Conservation (phyloP, 2,113 vertebrate species). For the Poecilia latipinna region DNA sequence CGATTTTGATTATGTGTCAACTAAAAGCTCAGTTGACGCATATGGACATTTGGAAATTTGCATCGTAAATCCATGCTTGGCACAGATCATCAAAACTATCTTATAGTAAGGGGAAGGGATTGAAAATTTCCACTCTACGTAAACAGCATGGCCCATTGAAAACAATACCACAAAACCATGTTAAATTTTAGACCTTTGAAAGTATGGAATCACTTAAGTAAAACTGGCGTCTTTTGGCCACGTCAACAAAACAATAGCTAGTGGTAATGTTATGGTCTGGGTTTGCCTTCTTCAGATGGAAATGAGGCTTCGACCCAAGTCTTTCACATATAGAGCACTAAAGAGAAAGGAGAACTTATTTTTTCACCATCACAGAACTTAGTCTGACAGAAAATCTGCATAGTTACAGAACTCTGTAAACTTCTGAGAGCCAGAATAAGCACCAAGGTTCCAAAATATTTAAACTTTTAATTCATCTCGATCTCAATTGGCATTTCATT, state of each 20-base stretch:
- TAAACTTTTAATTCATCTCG: not conserved
- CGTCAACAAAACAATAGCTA: not conserved
- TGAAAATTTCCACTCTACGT: no score
- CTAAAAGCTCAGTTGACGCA: not conserved
- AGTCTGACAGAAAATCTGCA: no score
- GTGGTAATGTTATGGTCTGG: not conserved
- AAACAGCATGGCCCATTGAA: not conserved
- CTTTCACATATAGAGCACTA: not conserved
- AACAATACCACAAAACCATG: not conserved
- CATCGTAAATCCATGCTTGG: no score
- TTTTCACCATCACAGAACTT: no score
- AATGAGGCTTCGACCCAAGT: not conserved
- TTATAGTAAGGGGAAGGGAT: not conserved
- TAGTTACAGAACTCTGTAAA: not conserved
- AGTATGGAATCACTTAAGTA: no score
- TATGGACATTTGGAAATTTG: not conserved
- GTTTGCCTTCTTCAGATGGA: not conserved
- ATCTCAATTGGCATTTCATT: constrained; percentile 29
- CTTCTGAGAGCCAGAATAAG: not conserved
- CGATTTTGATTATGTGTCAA: no score
- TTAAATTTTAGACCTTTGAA: no score
- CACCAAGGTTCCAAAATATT: not conserved
- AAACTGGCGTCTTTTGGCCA: not conserved
- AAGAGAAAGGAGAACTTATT: not conserved
- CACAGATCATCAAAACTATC: no score